A percentile compares a stretch with the other conserved stretches of the same genome.
These are phyloP conservation scores for Sylvilagus bachmani DNA, from an alignment of 2,113 vertebrate species.

Conservation along the genomic window DNA sequence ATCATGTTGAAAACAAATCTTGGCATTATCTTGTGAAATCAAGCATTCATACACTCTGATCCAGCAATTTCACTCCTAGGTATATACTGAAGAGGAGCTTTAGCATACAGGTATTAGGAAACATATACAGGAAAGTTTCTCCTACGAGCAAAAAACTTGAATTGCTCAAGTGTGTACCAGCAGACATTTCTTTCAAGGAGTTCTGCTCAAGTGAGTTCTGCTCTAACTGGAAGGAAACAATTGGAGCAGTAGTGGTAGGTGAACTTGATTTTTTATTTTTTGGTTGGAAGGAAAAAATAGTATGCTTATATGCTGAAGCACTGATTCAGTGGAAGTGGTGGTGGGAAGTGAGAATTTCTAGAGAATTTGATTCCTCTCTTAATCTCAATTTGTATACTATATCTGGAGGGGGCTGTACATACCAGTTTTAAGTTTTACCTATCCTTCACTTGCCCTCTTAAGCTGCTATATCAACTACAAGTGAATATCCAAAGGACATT, in stretches of 20 bases:
- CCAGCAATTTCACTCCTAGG: background rate
- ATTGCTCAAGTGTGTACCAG: background rate
- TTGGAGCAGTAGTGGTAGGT: background rate
- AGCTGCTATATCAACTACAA: background rate
- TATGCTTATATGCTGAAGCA: background rate
- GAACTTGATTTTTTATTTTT: background rate
- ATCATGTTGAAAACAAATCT: constrained; percentile 2
- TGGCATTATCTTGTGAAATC: constrained; percentile 3
- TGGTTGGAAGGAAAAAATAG: background rate
- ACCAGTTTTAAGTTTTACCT: background rate
- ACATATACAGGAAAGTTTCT: constrained; percentile 11
- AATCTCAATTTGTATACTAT: background rate
- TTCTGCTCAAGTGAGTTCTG: background rate
- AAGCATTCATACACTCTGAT: background rate
- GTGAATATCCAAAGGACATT: background rate
- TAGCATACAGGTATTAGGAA: background rate
- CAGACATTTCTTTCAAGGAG: background rate
- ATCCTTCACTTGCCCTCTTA: background rate
- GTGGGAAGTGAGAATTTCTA: background rate
- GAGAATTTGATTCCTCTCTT: background rate
- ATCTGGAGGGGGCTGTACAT: background rate
- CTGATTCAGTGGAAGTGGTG: background rate
- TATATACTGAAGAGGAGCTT: background rate
- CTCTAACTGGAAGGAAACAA: background rate
- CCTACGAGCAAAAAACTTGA: constrained; percentile 5